phyloP scores from a whole-genome alignment of 2,797 vertebrate species.

The Spinus pinus region DNA sequence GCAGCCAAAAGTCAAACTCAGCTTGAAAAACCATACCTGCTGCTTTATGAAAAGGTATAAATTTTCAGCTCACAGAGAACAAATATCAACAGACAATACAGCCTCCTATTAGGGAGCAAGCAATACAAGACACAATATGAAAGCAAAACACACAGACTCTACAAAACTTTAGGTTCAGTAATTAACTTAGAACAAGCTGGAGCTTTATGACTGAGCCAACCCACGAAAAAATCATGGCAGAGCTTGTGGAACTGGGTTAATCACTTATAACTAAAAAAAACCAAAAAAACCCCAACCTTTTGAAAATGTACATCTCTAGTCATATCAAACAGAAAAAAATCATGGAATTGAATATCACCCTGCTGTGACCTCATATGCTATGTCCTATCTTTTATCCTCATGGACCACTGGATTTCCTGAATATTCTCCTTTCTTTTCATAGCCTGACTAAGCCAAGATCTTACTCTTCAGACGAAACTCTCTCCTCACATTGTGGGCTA shows the following conservation, averaged over 20 bases:
- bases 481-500: accelerated
- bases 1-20: not conserved
- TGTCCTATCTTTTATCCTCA: not conserved
- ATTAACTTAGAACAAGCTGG: not conserved
- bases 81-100: not conserved
- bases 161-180: not conserved
- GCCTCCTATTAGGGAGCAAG: not conserved
- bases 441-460: not conserved
- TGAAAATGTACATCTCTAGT: not conserved
- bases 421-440: not conserved
- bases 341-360: not conserved
- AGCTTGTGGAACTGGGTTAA: not conserved
- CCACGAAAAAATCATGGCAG: not conserved
- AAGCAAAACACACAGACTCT: not conserved
- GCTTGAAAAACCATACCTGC: not conserved
- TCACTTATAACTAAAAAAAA: not conserved
- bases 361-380: not conserved
- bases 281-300: not conserved
- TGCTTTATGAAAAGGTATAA: not conserved
- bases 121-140: not conserved
- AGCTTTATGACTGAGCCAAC: not conserved
- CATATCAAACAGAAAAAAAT: not conserved
- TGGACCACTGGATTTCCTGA: not conserved
- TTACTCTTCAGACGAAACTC: not conserved
- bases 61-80: not conserved